phyloP scores from a whole-genome alignment of 37 sponge, comb jelly and placozoan genomes.

The Dysidea cf. avara region DNA sequence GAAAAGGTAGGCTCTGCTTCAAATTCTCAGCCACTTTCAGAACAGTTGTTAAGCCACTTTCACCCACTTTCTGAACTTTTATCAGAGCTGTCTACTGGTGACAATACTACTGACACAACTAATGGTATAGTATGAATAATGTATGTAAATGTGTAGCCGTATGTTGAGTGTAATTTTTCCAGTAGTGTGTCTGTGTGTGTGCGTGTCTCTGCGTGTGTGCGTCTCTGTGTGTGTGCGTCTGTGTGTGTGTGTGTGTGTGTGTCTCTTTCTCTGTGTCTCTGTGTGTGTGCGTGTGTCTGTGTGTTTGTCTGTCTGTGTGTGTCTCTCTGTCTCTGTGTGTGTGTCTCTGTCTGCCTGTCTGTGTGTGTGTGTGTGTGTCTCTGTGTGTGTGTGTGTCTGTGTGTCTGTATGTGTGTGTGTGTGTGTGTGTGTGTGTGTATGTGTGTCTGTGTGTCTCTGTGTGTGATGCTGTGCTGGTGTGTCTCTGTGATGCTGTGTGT shows the following conservation, averaged over 20 bases:
- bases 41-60: not conserved
- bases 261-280: too few relatives aligned
- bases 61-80: not conserved
- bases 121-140: not conserved
- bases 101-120: not conserved
- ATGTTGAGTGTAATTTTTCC: not conserved
- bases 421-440: conserved; percentile 7
- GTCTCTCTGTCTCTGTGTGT: not conserved
- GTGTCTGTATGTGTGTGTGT: conserved; percentile 19
- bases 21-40: too few relatives aligned
- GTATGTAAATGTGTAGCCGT: conserved; percentile 8
- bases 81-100: not conserved
- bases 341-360: not conserved
- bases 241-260: too few relatives aligned
- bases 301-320: conserved; percentile 10
- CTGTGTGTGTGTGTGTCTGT: not conserved
- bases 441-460: conserved; percentile 9
- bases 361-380: not conserved
- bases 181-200: conserved; percentile 9
- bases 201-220: too few relatives aligned
- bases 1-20: too few relatives aligned
- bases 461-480: not conserved
- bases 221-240: too few relatives aligned
- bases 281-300: too few relatives aligned
- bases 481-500: not conserved